Conservation (phyloP, 92 coral and sea anemone genomes). For the Actinostola sp. region DNA sequence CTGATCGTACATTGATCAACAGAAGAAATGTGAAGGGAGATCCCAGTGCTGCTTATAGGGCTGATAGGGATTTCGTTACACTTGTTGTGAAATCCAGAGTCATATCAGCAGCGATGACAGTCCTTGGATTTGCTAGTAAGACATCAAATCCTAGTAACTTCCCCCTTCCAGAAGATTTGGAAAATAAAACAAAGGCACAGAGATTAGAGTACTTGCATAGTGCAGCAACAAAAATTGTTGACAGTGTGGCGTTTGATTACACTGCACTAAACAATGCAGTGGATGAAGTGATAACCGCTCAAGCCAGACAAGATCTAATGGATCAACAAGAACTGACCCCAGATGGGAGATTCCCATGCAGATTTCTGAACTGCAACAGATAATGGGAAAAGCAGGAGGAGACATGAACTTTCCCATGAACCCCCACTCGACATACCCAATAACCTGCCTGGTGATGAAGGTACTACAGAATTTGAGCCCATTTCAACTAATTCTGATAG, state of each 20-base stretch:
- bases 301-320: slow-evolving; percentile 24
- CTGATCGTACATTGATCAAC: slow-evolving; percentile 57
- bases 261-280: slow-evolving; percentile 1
- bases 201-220: slow-evolving; percentile 14
- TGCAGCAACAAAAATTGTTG: slow-evolving; percentile 39
- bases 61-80: slow-evolving; percentile 55
- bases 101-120: slow-evolving; percentile 48
- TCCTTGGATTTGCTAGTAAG: slow-evolving; percentile 40
- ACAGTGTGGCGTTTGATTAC: slow-evolving; percentile 13
- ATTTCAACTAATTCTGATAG: too few species aligned
- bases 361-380: slow-evolving; percentile 21
- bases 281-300: slow-evolving; percentile 25
- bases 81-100: slow-evolving; percentile 36
- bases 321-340: slow-evolving; percentile 20
- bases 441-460: too few species aligned
- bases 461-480: too few species aligned
- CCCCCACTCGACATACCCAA: slow-evolving; percentile 21
- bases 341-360: slow-evolving; percentile 24
- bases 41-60: slow-evolving; percentile 53
- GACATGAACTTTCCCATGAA: slow-evolving; percentile 42
- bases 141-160: slow-evolving; percentile 25
- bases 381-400: slow-evolving; percentile 38
- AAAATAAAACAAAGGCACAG: too few species aligned
- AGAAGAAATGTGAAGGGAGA: slow-evolving; percentile 59
- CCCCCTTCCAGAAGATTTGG: neutral